Evolutionary conservation across 2,113 vertebrate species (phyloP).

Genomic region (Genyomyrus donnyi): DNA sequence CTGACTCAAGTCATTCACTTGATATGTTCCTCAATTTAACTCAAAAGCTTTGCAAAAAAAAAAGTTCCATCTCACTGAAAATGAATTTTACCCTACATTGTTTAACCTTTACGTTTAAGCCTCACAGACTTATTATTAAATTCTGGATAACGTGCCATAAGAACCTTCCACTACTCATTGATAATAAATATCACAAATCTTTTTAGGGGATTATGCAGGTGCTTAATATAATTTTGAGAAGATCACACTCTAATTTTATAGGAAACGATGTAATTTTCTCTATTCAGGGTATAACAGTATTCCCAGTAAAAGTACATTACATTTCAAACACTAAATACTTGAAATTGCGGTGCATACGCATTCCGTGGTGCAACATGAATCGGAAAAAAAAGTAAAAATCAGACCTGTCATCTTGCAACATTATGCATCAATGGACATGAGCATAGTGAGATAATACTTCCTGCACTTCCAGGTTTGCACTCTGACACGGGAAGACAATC

Average conservation of each 20-base stretch:
- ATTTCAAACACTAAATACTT: background rate
- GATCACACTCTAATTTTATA: background rate
- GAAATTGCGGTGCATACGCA: background rate
- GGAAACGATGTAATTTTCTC: background rate
- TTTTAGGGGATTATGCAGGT: background rate
- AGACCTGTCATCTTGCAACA: background rate
- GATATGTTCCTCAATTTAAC: background rate
- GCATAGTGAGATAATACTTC: background rate
- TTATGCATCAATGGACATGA: background rate
- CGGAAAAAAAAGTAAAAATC: background rate
- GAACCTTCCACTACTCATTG: background rate
- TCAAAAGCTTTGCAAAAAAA: background rate
- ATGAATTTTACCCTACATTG: background rate
- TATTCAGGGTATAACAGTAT: background rate
- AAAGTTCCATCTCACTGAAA: background rate
- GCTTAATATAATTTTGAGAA: background rate
- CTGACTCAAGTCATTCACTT: background rate
- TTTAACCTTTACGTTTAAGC: background rate
- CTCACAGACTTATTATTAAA: background rate
- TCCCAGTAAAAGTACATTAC: background rate
- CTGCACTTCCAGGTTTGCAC: slow-evolving; percentile 78
- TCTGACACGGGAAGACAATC: slow-evolving; percentile 90
- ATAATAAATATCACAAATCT: background rate
- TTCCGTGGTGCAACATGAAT: background rate
- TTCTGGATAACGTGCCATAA: background rate